Evolutionary conservation across 1,140 invertebrate genomes (phyloP).

Genomic region (Subanguina moxae): DNA sequence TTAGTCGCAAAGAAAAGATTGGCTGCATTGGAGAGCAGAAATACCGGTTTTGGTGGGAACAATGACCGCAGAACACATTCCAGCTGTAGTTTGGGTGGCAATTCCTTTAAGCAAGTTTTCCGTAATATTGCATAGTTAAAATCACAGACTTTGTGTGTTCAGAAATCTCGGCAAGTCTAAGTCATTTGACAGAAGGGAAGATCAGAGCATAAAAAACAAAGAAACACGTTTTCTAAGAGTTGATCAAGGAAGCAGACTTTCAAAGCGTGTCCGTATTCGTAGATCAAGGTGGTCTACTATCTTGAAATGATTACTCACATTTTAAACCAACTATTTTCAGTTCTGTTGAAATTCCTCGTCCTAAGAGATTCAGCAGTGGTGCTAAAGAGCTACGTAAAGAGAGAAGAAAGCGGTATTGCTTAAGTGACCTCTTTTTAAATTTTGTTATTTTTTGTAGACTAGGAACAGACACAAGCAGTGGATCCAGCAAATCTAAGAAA

Average conservation of each 20-base stretch:
- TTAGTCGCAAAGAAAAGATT: constrained; percentile 40
- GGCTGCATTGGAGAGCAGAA: constrained; percentile 12
- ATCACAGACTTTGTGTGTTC: neutral
- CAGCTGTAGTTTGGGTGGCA: constrained; percentile 48
- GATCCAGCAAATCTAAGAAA: constrained; percentile 56
- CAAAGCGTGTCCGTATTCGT: constrained; percentile 54
- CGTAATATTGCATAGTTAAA: neutral
- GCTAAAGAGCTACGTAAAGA: constrained; percentile 58
- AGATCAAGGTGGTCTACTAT: constrained; percentile 46
- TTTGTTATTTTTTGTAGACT: constrained; percentile 33
- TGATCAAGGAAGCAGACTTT: constrained; percentile 52
- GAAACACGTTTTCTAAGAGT: constrained; percentile 56
- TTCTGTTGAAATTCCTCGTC: constrained; percentile 57
- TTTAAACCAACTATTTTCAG: constrained; percentile 35
- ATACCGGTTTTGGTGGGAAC: constrained; percentile 1
- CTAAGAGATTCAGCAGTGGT: constrained; percentile 56
- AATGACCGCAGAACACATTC: constrained; percentile 45
- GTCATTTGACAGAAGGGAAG: constrained; percentile 55
- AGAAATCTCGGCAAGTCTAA: constrained; percentile 49
- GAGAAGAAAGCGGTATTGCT: constrained; percentile 42
- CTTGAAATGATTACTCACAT: neutral
- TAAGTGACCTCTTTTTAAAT: neutral
- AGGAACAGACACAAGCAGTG: constrained; percentile 56
- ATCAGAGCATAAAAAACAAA: constrained; percentile 31
- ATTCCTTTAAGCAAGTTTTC: constrained; percentile 42